Base-by-base conservation (phyloP, 2,113 vertebrate genomes). In the Myotis brandtii region DNA sequence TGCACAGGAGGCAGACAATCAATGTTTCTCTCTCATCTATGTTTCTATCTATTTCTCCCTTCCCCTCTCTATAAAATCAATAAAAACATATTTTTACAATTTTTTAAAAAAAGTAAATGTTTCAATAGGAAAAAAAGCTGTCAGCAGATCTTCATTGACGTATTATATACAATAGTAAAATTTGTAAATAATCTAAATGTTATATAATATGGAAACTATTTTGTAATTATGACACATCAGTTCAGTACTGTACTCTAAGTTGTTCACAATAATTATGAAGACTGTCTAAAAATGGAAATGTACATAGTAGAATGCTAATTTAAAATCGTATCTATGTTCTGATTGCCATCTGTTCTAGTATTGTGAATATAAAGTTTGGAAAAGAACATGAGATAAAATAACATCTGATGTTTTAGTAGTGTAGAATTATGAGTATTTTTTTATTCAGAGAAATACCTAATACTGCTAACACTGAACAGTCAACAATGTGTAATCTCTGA, bases 241-340 rank as follows among this genome's bases (percentile, higher is more conserved):
- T 25, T 85, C 46, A 91, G 27, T 72, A 75, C 17, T 94, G 34
- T 91, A 93, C 59, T 94, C 43, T 94, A 83, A 94, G 48, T 91
- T 96, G 69, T 89, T 95, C 69, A 88, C 40, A 83, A 81, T 56
- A 94, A 95, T 94, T 91, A 95, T 70, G 17, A 96, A 90, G n/a
- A 92, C 27, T 89, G 6, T 67, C 76, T 87, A 86, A 54, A 92
- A 93, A 59, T 88, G 43, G 23, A 81, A 94, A 91, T 37, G 25
- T 82, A 93, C 69, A 89, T 43, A 84, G 32, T 14, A 67, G 14
- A 95, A 32, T 64, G 34, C 40, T 88, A 27, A 79, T 48, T 93
- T 76, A 93, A 96, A 97, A 93, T 56, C 91, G 2, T 81, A 88
- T 92, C 70, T 97, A 23, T 92, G 48, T 40, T 96, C 83, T 95